Base-by-base conservation (phyloP, 2,113 vertebrate species). In the Embiotoca jacksoni region DNA sequence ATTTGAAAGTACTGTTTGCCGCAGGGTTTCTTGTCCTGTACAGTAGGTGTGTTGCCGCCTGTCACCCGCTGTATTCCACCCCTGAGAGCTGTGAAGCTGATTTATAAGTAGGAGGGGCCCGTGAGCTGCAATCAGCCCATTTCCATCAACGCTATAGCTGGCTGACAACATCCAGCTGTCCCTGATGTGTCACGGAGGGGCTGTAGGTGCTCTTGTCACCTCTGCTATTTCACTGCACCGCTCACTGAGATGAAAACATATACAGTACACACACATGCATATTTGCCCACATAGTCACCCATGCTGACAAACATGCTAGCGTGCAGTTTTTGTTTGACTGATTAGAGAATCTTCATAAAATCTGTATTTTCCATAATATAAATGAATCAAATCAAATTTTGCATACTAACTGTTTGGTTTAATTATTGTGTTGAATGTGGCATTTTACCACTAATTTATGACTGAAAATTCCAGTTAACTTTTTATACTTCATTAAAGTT, bases 111-210 rank as follows among this genome's bases (percentile, higher is more conserved):
- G 90, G 83, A 83, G 87, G 89, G 82, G 80, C 81, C 58, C 10
- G n/a, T 37, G 75, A 79, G 82, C 85, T 83, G 89, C 92, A 89
- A 88, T 92, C 92, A 88, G 84, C 70, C 88, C 69, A 57, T 91
- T 92, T 88, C 89, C 89, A 91, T 94, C 92, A 92, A 85, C n/a
- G 76, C 86, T 90, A 90, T 86, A 72, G 84, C 72, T 66, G 74
- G 85, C 83, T 92, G 92, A 93, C 92, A 92, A 87, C 89, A 89
- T 86, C 85, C 92, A 93, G 92, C 89, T 92, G 92, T 92, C 90
- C 82, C 88, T 65, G 75, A 83, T 88, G 87, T 88, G 79, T 80
- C 78, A 84, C 82, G 72, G 61, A 74, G 70, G 23, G 84, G 78
- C 75, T 56, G 39, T 71, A 32, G 88, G 76, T 80, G 72, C 61